These are phyloP conservation scores for Anser brachyrhynchus DNA, from an alignment of 2,113 vertebrate genomes.

Conservation along the genomic window DNA sequence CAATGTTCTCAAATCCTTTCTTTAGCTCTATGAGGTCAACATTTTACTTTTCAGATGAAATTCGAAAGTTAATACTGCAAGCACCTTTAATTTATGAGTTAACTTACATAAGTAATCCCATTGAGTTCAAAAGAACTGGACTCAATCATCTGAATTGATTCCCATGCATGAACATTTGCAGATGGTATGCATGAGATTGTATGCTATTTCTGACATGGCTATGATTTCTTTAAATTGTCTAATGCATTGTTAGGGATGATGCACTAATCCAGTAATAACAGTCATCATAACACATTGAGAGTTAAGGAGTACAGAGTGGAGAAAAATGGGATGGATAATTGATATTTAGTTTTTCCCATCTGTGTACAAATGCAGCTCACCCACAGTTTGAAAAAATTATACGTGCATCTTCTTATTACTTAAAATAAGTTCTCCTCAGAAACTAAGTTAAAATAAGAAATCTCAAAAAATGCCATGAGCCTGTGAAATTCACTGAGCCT, in stretches of 20 bases:
- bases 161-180: not conserved
- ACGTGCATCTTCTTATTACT: not conserved
- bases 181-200: not conserved
- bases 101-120: not conserved
- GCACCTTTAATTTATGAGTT: not conserved
- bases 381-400: not conserved
- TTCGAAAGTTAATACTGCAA: not conserved
- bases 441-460: not conserved
- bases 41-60: not conserved
- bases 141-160: not conserved
- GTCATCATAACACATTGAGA: not conserved
- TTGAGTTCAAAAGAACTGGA: not conserved
- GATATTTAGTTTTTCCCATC: not conserved
- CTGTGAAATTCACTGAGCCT: not conserved
- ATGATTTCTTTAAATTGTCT: not conserved
- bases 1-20: not conserved
- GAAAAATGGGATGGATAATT: not conserved
- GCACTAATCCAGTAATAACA: not conserved
- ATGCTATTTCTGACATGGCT: not conserved
- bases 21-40: not conserved
- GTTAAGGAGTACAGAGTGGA: not conserved
- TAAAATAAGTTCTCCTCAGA: not conserved
- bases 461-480: not conserved
- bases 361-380: not conserved
- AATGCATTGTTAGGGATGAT: not conserved